Base-by-base conservation (phyloP, 2,797 vertebrate genomes). In the Centroberyx gerrardi region DNA sequence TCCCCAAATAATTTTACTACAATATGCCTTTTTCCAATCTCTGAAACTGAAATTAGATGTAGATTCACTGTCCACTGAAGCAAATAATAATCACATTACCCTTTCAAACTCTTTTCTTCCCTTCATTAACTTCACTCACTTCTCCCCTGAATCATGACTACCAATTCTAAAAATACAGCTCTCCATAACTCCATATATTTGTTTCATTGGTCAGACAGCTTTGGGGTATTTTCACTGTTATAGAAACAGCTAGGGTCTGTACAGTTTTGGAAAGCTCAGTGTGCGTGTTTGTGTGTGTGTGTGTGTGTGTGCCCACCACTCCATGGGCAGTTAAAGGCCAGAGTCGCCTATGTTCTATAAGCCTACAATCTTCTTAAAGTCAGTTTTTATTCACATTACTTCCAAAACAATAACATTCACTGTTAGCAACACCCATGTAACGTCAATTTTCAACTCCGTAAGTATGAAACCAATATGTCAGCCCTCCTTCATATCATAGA, bases 181-280 rank as follows among this genome's bases (percentile, higher is more conserved):
- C 55, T 65, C 65, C 49, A 49, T 68, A 56, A 66, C 60, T 56
- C 86, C 85, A n/a, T 84, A 84, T 68, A 81, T 82, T 78, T 91
- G 62, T 87, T 80, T 82, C 51, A 62, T 22, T 65, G 59, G 9
- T 28, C 1, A 70, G 9, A 5, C 36, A 29, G 68, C 74, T 77
- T 65, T 17, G 8, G 73, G 86, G 76, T 53, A 75, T 72, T 66
- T 81, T 55, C 31, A 63, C 54, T 18, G 33, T 8, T 38, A 33
- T 9, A 72, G 31, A 44, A 78, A 53, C 18, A 73, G n/a, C 9
- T 12, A 40, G 4, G 55, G n/a, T 0, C n/a, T 38, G 1, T 72
- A 31, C 17, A 44, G 17, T 78, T 71, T 54, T 46, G 33, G 10
- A 63, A 74, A 72, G 60, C 12, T 22, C 46, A 55, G 22, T 67